Evolutionary conservation across 2,888 invertebrate genomes (phyloP).

Genomic region (Lampropteryx suffumata): DNA sequence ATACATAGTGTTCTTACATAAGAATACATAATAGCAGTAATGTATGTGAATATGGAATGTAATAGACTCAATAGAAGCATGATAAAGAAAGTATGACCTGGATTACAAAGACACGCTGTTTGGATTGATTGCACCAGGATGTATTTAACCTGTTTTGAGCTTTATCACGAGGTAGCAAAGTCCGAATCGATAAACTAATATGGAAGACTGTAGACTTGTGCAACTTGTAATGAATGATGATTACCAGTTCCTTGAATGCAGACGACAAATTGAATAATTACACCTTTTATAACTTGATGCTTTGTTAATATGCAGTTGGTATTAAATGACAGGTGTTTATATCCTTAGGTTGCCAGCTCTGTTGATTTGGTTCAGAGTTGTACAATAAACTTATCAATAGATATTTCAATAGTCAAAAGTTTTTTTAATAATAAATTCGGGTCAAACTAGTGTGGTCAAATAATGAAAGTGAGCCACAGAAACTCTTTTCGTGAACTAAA

Average conservation of each 20-base stretch:
- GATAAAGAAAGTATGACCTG: constrained; percentile 35
- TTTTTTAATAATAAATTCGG: too few species aligned
- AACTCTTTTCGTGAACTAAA: too few species aligned
- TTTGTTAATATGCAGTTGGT: not conserved
- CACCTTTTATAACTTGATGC: not conserved
- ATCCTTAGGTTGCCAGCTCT: too few species aligned
- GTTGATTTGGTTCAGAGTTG: too few species aligned
- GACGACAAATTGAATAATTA: constrained; percentile 10
- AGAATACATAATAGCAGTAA: constrained; percentile 35
- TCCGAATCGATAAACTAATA: constrained; percentile 16
- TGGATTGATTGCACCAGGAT: constrained; percentile 22
- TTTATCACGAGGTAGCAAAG: constrained; percentile 23
- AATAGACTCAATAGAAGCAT: constrained; percentile 39
- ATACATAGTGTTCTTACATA: constrained; percentile 38
- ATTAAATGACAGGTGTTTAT: too few species aligned
- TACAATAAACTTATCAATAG: too few species aligned
- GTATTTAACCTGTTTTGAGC: constrained; percentile 15
- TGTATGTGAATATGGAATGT: constrained; percentile 34
- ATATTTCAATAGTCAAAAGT: too few species aligned
- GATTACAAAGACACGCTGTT: constrained; percentile 28
- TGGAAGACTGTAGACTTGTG: constrained; percentile 11
- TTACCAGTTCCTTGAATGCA: constrained; percentile 12
- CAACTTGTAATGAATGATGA: constrained; percentile 14
- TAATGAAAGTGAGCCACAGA: too few species aligned
- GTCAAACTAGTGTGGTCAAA: too few species aligned